Percentiles rank a stretch among this genome's conserved stretches.
Evolutionary conservation across 2,888 invertebrate species (phyloP).

Genomic region (Nomada fabriciana): DNA sequence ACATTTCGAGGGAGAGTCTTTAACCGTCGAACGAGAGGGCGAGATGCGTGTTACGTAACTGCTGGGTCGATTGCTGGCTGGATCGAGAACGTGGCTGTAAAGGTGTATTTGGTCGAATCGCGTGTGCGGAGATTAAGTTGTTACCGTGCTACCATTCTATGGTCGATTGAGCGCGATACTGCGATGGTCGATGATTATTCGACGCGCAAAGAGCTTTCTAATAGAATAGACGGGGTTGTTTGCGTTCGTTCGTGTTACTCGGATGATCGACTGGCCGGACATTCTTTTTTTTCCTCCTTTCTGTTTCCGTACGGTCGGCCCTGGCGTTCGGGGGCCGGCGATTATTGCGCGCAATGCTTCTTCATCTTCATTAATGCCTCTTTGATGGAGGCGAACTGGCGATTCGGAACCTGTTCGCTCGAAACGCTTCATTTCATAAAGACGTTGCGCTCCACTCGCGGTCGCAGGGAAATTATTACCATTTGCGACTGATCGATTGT

Average conservation of each 20-base stretch:
- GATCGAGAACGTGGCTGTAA: neutral
- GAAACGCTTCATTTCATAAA: slow-evolving; percentile 50
- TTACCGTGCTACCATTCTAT: slow-evolving; percentile 1
- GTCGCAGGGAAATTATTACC: slow-evolving; percentile 42
- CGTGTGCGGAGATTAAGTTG: slow-evolving; percentile 25
- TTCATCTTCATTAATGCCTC: slow-evolving; percentile 46
- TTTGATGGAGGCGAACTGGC: slow-evolving; percentile 35
- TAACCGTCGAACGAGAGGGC: neutral
- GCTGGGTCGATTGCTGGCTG: slow-evolving; percentile 3
- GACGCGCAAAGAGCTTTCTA: neutral
- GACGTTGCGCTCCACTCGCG: slow-evolving; percentile 39
- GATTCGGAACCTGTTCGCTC: slow-evolving; percentile 32
- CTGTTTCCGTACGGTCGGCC: neutral
- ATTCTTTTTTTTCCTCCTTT: neutral
- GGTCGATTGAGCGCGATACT: neutral
- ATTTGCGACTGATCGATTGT: slow-evolving; percentile 48
- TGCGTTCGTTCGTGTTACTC: neutral
- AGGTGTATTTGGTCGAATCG: slow-evolving; percentile 21
- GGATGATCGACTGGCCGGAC: neutral
- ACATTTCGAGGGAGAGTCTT: neutral
- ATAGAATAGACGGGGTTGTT: neutral
- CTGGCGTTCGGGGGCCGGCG: neutral
- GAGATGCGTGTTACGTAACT: slow-evolving; percentile 4
- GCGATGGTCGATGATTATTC: neutral
- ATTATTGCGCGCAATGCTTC: slow-evolving; percentile 21